Conservation (phyloP, 2,797 vertebrate species). For the Enteromius afrohamiltoni region DNA sequence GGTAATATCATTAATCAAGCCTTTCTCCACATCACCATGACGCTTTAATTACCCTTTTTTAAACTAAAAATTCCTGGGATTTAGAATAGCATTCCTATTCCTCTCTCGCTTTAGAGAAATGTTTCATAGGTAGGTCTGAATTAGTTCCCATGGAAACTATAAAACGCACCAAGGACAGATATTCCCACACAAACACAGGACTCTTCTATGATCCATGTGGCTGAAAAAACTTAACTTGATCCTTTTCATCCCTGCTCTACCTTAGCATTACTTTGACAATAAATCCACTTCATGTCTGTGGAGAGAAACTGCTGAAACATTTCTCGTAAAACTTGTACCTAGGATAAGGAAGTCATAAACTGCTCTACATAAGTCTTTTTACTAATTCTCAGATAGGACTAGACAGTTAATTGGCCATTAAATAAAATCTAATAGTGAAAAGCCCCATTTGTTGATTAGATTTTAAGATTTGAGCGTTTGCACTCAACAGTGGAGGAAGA, state of each 20-base stretch:
- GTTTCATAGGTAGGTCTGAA: slow-evolving; percentile 22
- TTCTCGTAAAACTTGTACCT: not conserved
- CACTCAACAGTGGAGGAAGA: not conserved
- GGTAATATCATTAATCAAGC: too few relatives aligned
- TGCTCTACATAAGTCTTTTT: not conserved
- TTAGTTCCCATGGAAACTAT: slow-evolving; percentile 55
- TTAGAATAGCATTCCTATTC: not conserved
- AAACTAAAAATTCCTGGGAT: not conserved
- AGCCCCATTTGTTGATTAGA: not conserved
- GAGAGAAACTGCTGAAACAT: not conserved
- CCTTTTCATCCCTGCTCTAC: not conserved
- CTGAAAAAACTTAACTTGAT: not conserved
- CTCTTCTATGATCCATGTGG: not conserved
- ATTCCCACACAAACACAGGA: slow-evolving; percentile 29
- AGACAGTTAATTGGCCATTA: not conserved
- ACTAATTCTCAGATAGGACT: not conserved
- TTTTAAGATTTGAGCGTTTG: not conserved
- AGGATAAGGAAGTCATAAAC: not conserved
- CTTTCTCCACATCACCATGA: not conserved
- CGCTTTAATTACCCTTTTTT: not conserved
- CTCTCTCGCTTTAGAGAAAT: slow-evolving; percentile 16
- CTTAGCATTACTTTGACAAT: not conserved
- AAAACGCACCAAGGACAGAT: slow-evolving; percentile 37
- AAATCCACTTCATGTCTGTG: not conserved
- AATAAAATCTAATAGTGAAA: not conserved